These are phyloP conservation scores for Aspidiotus destructor DNA, from an alignment of 2,888 invertebrate genomes.

Conservation along the genomic window DNA sequence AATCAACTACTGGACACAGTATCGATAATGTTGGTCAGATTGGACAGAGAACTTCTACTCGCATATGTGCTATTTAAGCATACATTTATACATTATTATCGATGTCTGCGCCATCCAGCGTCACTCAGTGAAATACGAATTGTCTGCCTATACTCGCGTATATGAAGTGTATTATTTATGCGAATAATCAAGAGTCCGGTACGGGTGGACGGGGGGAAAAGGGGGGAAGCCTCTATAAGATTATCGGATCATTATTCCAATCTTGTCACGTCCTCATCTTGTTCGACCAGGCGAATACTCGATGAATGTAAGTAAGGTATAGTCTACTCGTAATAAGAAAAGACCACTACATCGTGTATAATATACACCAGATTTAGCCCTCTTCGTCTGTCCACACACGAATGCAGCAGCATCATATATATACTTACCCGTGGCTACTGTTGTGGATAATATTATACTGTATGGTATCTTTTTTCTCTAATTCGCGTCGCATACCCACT, in stretches of 20 bases:
- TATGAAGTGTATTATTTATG: slow-evolving; percentile 22
- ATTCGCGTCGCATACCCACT: slow-evolving; percentile 28
- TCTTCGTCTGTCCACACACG: slow-evolving; percentile 17
- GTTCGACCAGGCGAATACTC: slow-evolving; percentile 23
- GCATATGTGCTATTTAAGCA: too few species aligned
- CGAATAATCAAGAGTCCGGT: slow-evolving; percentile 27
- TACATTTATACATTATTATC: too few species aligned
- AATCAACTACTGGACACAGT: too few species aligned
- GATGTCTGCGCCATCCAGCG: too few species aligned
- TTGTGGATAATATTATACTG: slow-evolving; percentile 14
- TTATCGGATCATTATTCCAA: slow-evolving; percentile 30
- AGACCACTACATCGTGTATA: background rate
- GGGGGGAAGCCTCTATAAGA: slow-evolving; percentile 13
- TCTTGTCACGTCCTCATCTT: slow-evolving; percentile 31
- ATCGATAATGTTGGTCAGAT: slow-evolving; percentile 6
- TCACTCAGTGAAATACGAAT: background rate
- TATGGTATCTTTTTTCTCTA: slow-evolving; percentile 15
- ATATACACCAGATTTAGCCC: background rate
- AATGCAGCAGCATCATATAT: background rate
- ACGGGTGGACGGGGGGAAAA: background rate
- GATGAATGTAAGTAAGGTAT: slow-evolving; percentile 9
- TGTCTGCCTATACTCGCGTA: background rate
- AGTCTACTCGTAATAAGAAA: slow-evolving; percentile 18
- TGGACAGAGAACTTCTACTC: background rate
- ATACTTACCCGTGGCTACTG: background rate